Conservation (phyloP, 2,888 invertebrate species). For the Cryptus armator region DNA sequence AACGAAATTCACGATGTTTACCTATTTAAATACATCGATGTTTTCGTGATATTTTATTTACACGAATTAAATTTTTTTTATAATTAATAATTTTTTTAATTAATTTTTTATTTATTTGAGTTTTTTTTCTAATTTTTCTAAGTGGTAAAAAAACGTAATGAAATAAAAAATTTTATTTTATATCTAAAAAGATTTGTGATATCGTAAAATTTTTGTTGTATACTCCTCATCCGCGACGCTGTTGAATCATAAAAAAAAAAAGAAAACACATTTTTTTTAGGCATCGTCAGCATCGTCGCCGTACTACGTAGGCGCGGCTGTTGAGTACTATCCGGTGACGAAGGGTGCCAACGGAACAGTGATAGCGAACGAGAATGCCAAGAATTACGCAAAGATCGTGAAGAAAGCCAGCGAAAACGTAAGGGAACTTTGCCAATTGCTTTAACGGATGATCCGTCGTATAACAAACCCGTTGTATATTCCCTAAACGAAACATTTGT, state of each 20-base stretch:
- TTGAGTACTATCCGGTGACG: conserved; percentile 87
- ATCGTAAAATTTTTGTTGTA: too few relatives aligned
- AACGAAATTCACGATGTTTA: too few relatives aligned
- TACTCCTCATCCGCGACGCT: too few relatives aligned
- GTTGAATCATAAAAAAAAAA: conserved; percentile 19
- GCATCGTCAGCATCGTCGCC: conserved; percentile 84
- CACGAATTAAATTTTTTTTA: too few relatives aligned
- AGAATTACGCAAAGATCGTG: conserved; percentile 84
- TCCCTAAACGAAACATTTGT: background rate
- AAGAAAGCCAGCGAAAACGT: conserved; percentile 85
- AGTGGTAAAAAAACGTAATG: background rate
- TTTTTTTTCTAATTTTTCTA: too few relatives aligned
- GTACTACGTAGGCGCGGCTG: conserved; percentile 88
- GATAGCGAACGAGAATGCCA: conserved; percentile 76
- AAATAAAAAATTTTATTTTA: background rate
- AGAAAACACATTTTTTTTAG: conserved; percentile 54
- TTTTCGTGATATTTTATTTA: too few relatives aligned
- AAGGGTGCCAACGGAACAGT: conserved; percentile 63
- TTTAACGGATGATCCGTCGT: conserved; percentile 45
- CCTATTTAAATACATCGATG: too few relatives aligned
- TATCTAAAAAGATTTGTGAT: too few relatives aligned
- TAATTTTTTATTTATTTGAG: too few relatives aligned
- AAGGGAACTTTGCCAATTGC: conserved; percentile 63
- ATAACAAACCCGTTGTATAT: background rate
- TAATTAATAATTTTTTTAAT: too few relatives aligned